Evolutionary conservation across 2,113 vertebrate species (phyloP), one percentile per base, ranked within the genome.

Genomic region (Abramis brama): DNA sequence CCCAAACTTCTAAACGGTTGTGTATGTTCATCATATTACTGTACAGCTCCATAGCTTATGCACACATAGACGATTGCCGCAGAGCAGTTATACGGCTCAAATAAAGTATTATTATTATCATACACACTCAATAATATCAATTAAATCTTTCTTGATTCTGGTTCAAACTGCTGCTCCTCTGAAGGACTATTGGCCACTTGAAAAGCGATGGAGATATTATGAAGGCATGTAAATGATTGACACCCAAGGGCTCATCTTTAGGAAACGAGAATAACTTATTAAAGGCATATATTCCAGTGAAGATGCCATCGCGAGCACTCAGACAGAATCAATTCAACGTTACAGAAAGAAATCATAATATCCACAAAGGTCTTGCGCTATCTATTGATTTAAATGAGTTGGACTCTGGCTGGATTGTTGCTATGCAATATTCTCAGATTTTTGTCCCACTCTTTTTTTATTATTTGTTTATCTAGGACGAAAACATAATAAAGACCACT

Each of bases 381-480:
- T n/a, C n/a, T n/a, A 33, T 70, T 52, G 62, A 47, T 82, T 68
- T 4, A 52, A 82, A 82, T 50, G 45, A 70, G 43, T 33, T 82
- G 62, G 25, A 66, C 79, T 82, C 62, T 5, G 1, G 25, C 43
- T 52, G 33, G 10, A 68, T 82, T 82, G 59, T 68, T 68, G 62
- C 79, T 8, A 52, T 59, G 66, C 66, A 73, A 83, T 73, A 73
- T 83, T 57, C 66, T 27, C 17, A 0, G 13, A 39, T 6, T 73
- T 52, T 73, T 36, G 45, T 30, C 47, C 17, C 77, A 79, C 33
- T 79, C 33, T 25, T 71, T 33, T 83, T 83, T 4, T 73, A 83
- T 83, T 59, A 73, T 83, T 52, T 83, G 81, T 83, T 73, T 83
- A 83, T 83, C 50, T 82, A 52, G 45, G 79, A 6, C 66, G 2